Evolutionary conservation across 2,888 invertebrate genomes (phyloP).

Genomic region (Dinocampus coccinellae): DNA sequence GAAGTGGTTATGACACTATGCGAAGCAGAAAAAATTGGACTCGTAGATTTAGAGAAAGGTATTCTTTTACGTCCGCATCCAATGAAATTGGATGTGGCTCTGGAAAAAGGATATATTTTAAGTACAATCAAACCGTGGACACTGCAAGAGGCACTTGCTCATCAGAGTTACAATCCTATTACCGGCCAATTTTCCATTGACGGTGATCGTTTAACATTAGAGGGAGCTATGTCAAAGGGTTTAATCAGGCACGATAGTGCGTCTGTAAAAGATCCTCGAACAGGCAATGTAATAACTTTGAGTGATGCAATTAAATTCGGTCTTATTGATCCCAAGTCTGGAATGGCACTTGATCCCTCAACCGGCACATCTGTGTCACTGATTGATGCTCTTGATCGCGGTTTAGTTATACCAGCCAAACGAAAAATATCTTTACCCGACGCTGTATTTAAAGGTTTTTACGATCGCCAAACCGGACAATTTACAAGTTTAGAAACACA

Average conservation of each 20-base stretch:
- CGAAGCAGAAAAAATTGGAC: constrained; percentile 78
- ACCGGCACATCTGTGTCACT: constrained; percentile 82
- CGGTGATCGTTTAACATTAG: constrained; percentile 78
- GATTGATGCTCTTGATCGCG: constrained; percentile 86
- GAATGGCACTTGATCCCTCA: constrained; percentile 83
- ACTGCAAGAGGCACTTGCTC: constrained; percentile 85
- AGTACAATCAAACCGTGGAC: constrained; percentile 86
- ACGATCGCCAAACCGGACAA: constrained; percentile 86
- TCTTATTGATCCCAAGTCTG: constrained; percentile 83
- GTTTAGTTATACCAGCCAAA: constrained; percentile 85
- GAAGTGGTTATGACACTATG: constrained; percentile 77
- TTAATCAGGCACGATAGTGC: constrained; percentile 83
- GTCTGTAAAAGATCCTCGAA: constrained; percentile 84
- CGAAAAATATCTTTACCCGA: constrained; percentile 87
- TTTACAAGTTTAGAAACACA: constrained; percentile 85
- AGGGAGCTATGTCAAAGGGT: constrained; percentile 81
- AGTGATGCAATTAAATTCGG: constrained; percentile 83
- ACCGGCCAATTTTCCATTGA: constrained; percentile 81
- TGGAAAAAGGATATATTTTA: constrained; percentile 84
- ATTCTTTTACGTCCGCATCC: constrained; percentile 76
- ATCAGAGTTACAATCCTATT: constrained; percentile 82
- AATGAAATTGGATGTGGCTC: constrained; percentile 83
- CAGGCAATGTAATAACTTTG: constrained; percentile 84
- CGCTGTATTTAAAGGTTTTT: constrained; percentile 92
- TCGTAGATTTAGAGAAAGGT: constrained; percentile 81